Conservation (phyloP, 2,113 vertebrate species). For the Pipra filicauda region DNA sequence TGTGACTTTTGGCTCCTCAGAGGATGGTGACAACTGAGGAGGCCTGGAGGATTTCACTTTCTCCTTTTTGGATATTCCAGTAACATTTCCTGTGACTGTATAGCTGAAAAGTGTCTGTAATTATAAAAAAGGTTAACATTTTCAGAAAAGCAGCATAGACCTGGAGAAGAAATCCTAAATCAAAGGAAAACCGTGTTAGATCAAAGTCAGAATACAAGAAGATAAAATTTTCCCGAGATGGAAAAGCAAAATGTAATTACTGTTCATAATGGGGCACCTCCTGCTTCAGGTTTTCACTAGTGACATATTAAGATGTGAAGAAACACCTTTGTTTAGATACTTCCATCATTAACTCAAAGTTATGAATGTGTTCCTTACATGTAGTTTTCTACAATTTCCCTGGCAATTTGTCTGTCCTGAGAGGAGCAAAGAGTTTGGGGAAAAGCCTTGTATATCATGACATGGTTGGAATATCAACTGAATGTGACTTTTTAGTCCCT, state of each 20-base stretch:
- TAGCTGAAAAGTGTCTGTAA: neutral
- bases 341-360: neutral
- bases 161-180: neutral
- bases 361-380: neutral
- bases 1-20: conserved; percentile 1
- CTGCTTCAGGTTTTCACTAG: neutral
- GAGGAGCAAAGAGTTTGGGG: neutral
- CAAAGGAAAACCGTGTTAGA: neutral
- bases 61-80: neutral
- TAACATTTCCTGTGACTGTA: neutral
- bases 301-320: neutral
- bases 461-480: neutral
- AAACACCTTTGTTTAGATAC: neutral
- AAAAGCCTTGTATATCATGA: neutral
- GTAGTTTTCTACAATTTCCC: neutral
- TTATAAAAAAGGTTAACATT: neutral
- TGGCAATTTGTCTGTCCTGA: neutral
- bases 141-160: neutral
- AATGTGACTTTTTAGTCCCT: neutral
- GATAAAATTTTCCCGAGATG: neutral
- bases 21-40: neutral
- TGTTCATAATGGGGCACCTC: neutral
- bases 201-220: neutral
- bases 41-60: neutral
- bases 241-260: neutral